Base-by-base conservation (phyloP, 2,113 vertebrate genomes). In the Stigmatopora nigra region DNA sequence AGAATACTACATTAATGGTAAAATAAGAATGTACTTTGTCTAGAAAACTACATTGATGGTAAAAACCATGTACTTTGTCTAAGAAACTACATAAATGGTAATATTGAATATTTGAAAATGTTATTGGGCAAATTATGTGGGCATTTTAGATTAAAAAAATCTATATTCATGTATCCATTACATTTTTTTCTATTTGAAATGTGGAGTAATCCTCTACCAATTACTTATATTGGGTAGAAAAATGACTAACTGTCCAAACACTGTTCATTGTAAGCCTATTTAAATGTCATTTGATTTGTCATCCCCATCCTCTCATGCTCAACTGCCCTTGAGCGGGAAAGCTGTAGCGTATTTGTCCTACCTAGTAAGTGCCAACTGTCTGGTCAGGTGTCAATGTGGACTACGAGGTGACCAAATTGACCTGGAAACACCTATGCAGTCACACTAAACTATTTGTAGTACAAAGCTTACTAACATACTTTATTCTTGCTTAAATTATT, bases 231-330 rank as follows among this genome's bases (percentile, higher is more conserved):
- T n/a, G 4, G 15, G 3, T 7, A 0, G 6, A 22, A 61, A 61
- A 61, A 38, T 45, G 38, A 61, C 59, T 61, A 20, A 19, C n/a
- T 44, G 36, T 60, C 36, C 17, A n/a, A 38, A 36, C 35, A 12
- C 56, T 41, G n/a, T 41, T 31, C 17, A 19, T 4, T 4, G 11
- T 45, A 12, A 11, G 25, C 47, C 41, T 16, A 22, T 61, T 61
- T 61, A 45, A 61, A 61, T 25, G 61, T 72, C 69, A 75, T 75
- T 79, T 81, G 60, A 75, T 45, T 71, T 65, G 69, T 83, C 52
- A 55, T 67, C 59, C 13, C 59, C 11, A 49, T 47, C 55, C 14
- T 68, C 38, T 38, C 16, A 56, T 60, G 53, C 68, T 65, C 66
- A 73, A 72, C 78, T 44, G 69, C 55, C 69, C 75, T 77, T 65